phyloP scores from a whole-genome alignment of 2,888 invertebrate genomes.

The Magallana nippona region DNA sequence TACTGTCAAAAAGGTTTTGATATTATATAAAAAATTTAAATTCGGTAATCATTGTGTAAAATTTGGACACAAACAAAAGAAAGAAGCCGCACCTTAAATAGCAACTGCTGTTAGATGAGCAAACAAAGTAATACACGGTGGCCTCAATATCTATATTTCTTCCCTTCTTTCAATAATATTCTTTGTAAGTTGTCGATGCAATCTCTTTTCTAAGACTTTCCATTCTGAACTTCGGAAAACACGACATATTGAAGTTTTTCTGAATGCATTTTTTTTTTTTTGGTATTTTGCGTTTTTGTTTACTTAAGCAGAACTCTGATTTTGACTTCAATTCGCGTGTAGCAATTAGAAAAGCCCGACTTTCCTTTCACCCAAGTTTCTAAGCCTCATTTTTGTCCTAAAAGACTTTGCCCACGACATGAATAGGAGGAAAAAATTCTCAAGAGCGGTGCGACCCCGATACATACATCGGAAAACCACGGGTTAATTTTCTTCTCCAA shows the following conservation, averaged over 20 bases:
- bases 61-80: too few species aligned
- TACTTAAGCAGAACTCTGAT: not conserved
- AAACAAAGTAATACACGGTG: too few species aligned
- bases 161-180: not conserved
- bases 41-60: too few species aligned
- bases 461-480: not conserved
- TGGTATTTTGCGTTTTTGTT: not conserved
- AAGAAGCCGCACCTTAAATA: too few species aligned
- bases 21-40: too few species aligned
- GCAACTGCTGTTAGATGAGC: too few species aligned
- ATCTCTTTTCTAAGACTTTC: not conserved
- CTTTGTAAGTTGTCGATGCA: not conserved
- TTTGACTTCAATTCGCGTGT: not conserved
- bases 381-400: not conserved
- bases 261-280: not conserved
- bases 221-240: too few species aligned
- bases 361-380: not conserved
- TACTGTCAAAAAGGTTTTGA: too few species aligned
- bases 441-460: not conserved
- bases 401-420: not conserved
- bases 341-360: not conserved
- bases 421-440: not conserved
- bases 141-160: not conserved
- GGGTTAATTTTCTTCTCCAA: constrained; percentile 12
- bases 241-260: not conserved